Evolutionary conservation across 2,888 invertebrate genomes (phyloP).

Genomic region (Trissolcus japonicus): DNA sequence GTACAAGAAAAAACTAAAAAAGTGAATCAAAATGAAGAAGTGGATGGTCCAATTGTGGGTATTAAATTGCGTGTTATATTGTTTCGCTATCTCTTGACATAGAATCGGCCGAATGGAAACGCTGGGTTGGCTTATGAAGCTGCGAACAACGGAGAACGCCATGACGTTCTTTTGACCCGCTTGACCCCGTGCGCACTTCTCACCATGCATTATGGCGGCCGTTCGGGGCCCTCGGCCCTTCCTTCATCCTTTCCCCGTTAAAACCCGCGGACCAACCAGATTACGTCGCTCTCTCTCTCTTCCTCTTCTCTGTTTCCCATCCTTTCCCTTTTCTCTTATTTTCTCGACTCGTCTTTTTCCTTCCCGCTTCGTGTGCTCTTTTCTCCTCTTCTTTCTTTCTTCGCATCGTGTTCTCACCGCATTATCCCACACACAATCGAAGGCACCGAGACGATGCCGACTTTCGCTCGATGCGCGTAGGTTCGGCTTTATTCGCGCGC

Average conservation of each 20-base stretch:
- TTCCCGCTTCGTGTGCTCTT: slow-evolving; percentile 38
- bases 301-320: slow-evolving; percentile 60
- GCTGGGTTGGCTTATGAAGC: slow-evolving; percentile 40
- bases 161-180: slow-evolving; percentile 74
- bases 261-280: slow-evolving; percentile 71
- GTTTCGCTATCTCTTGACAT: slow-evolving; percentile 20
- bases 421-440: slow-evolving; percentile 71
- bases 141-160: slow-evolving; percentile 68
- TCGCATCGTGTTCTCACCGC: slow-evolving; percentile 66
- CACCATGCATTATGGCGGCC: slow-evolving; percentile 75
- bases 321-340: slow-evolving; percentile 62
- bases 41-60: background rate
- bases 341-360: slow-evolving; percentile 56
- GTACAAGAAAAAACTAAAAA: too few species aligned
- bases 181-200: slow-evolving; percentile 75
- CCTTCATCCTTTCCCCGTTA: slow-evolving; percentile 72
- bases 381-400: slow-evolving; percentile 49
- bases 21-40: too few species aligned
- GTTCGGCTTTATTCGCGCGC: slow-evolving; percentile 44
- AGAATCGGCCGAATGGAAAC: slow-evolving; percentile 39
- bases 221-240: slow-evolving; percentile 70
- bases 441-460: slow-evolving; percentile 59
- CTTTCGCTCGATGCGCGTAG: slow-evolving; percentile 62
- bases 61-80: background rate
- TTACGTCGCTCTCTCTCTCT: slow-evolving; percentile 68